Conservation (phyloP, 2,113 vertebrate genomes). For the Ivindomyrus marchei region DNA sequence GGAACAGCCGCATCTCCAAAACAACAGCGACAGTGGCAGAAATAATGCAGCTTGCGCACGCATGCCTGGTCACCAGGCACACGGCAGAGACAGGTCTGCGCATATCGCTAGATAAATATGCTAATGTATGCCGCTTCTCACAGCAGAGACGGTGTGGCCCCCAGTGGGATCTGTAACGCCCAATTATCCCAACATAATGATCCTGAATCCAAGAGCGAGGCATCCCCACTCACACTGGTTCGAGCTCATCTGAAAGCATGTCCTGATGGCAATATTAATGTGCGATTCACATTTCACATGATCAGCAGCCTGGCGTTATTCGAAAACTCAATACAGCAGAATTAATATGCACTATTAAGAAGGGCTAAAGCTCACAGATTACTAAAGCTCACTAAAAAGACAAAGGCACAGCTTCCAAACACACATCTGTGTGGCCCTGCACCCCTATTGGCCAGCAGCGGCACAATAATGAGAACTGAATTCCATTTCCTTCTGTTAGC, state of each 20-base stretch:
- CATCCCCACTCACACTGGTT: not conserved
- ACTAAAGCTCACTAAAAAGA: not conserved
- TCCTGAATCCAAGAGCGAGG: not conserved
- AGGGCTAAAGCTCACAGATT: not conserved
- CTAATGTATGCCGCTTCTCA: constrained; percentile 11
- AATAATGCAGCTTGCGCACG: not conserved
- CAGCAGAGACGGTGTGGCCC: not conserved
- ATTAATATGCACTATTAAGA: not conserved
- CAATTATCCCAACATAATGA: not conserved
- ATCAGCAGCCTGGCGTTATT: not conserved
- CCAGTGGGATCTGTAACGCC: not conserved
- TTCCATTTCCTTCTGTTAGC: constrained; percentile 54
- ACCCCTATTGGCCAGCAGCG: constrained; percentile 30
- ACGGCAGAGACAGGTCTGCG: not conserved
- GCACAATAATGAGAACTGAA: constrained; percentile 52
- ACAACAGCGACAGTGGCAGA: constrained; percentile 33
- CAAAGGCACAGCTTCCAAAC: not conserved
- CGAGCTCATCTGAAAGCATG: not conserved
- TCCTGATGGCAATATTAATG: not conserved
- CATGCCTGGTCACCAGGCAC: not conserved
- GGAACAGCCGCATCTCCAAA: constrained; percentile 38
- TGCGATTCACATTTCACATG: not conserved
- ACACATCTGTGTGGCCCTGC: not conserved
- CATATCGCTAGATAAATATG: not conserved
- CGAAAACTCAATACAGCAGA: not conserved